These are phyloP conservation scores for Vicugna pacos DNA, from an alignment of 2,113 vertebrate species.

Conservation along the genomic window DNA sequence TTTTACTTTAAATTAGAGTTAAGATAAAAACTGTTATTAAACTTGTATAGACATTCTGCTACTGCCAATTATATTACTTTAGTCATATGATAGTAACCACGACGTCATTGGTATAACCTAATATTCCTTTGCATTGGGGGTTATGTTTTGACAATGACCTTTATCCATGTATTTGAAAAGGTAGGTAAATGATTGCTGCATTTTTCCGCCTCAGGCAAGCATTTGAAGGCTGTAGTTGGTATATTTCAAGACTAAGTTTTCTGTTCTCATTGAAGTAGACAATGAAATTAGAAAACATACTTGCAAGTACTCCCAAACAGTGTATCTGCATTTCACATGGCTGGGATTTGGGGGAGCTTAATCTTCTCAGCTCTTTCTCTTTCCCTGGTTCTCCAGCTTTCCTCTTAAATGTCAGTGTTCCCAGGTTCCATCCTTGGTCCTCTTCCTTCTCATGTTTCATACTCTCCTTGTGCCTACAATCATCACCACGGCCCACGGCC, in stretches of 20 bases:
- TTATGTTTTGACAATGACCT: slow-evolving; percentile 43
- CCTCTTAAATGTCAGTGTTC: neutral
- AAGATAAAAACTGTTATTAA: neutral
- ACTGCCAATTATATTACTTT: neutral
- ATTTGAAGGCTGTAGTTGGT: neutral
- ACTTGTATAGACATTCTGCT: neutral
- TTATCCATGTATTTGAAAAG: slow-evolving; percentile 40
- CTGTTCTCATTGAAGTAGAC: neutral
- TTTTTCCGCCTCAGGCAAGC: neutral
- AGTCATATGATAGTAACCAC: neutral
- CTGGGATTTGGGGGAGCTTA: neutral
- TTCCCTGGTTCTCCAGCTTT: neutral
- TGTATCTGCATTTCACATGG: neutral
- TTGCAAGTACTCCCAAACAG: neutral
- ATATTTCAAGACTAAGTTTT: neutral
- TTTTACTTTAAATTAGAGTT: slow-evolving; percentile 57
- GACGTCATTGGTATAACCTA: neutral
- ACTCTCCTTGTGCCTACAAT: neutral
- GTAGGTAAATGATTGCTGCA: neutral
- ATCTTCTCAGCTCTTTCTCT: neutral
- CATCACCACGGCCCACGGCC: neutral
- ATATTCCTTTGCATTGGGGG: slow-evolving; percentile 27
- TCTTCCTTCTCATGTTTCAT: neutral
- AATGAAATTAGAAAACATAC: neutral
- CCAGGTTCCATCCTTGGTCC: neutral